Evolutionary conservation across 2,888 invertebrate genomes (phyloP).

Genomic region (Dusona sp.): DNA sequence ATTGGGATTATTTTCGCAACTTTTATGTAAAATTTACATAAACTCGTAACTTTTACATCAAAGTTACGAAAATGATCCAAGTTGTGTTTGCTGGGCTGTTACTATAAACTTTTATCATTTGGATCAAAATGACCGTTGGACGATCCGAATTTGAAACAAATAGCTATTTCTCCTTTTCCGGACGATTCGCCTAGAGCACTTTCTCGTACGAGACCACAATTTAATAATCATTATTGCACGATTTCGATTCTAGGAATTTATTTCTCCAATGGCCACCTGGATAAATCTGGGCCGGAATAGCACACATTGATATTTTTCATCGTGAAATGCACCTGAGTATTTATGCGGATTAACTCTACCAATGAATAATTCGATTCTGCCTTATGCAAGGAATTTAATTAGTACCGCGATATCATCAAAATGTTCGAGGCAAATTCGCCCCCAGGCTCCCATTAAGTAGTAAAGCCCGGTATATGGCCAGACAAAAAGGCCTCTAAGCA

Average conservation of each 20-base stretch:
- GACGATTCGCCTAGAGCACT: slow-evolving; percentile 27
- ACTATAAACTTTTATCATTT: background rate
- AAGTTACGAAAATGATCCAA: too few species aligned
- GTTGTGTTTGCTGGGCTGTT: too few species aligned
- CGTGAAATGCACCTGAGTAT: slow-evolving; percentile 36
- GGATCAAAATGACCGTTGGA: background rate
- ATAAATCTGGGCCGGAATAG: background rate
- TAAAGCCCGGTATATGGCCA: slow-evolving; percentile 38
- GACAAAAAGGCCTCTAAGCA: slow-evolving; percentile 33
- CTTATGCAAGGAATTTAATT: slow-evolving; percentile 10
- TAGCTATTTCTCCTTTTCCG: background rate
- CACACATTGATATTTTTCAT: background rate
- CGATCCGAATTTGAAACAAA: background rate
- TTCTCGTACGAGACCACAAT: slow-evolving; percentile 52
- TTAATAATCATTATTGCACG: slow-evolving; percentile 50
- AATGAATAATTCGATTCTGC: slow-evolving; percentile 14
- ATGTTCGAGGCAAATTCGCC: slow-evolving; percentile 1
- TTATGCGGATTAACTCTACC: background rate
- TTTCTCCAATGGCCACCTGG: background rate
- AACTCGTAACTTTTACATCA: too few species aligned
- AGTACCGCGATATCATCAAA: slow-evolving; percentile 5
- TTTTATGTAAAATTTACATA: too few species aligned
- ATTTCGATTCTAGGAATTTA: slow-evolving; percentile 28
- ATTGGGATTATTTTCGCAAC: too few species aligned
- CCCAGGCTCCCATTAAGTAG: slow-evolving; percentile 27